Percentiles rank a stretch among this genome's conserved stretches.
Evolutionary conservation across 2,113 vertebrate species (phyloP).

Genomic region (Cnemophilus loriae): DNA sequence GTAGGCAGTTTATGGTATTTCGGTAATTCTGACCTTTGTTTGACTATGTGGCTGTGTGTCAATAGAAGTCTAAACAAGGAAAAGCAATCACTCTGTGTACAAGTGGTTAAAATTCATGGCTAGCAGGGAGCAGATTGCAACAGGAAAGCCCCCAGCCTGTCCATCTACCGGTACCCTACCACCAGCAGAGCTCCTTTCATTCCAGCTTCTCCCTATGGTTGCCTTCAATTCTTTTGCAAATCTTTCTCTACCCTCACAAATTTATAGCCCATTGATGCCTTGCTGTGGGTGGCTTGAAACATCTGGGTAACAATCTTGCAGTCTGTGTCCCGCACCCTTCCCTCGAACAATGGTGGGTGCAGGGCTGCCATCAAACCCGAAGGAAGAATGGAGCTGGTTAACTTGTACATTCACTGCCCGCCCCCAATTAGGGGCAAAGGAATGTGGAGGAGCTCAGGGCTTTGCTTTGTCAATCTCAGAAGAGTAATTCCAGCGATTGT

Average conservation of each 20-base stretch:
- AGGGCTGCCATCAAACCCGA: background rate
- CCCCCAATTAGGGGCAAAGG: background rate
- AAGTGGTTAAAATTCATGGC: slow-evolving; percentile 52
- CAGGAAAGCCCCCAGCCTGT: background rate
- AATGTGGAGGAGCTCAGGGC: background rate
- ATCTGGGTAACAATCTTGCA: slow-evolving; percentile 50
- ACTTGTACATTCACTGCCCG: background rate
- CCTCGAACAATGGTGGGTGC: background rate
- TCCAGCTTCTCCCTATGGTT: slow-evolving; percentile 2
- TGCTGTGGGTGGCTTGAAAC: slow-evolving; percentile 64
- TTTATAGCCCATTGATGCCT: slow-evolving; percentile 59
- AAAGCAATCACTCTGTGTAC: background rate
- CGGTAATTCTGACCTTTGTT: background rate
- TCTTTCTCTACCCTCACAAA: slow-evolving; percentile 55
- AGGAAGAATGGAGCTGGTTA: slow-evolving; percentile 20
- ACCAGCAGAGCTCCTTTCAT: slow-evolving; percentile 58
- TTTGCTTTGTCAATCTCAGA: background rate
- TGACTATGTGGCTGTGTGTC: background rate
- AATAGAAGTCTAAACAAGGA: slow-evolving; percentile 8
- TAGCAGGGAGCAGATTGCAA: slow-evolving; percentile 36
- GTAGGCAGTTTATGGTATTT: background rate
- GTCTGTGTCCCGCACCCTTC: slow-evolving; percentile 2
- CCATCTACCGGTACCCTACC: slow-evolving; percentile 18
- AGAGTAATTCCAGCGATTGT: background rate
- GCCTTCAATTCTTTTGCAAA: slow-evolving; percentile 65